Conservation (phyloP, 1,140 invertebrate species). For the Cydia fagiglandana region DNA sequence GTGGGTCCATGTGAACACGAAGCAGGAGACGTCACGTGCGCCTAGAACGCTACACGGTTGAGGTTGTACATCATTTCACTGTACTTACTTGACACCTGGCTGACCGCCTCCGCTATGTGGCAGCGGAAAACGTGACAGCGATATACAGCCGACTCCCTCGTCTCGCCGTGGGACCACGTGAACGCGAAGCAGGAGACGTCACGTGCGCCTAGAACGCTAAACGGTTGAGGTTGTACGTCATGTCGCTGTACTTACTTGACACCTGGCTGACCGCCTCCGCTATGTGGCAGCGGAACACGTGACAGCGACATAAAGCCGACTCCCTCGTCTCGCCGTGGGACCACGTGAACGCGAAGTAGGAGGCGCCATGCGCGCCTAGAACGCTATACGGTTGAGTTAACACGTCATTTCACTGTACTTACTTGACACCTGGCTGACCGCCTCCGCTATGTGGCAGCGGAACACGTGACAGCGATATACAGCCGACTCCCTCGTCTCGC, state of each 20-base stretch:
- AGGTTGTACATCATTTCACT: slow-evolving; percentile 81
- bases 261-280: slow-evolving; percentile 93
- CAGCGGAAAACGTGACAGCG: slow-evolving; percentile 99
- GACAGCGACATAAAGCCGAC: slow-evolving; percentile 95
- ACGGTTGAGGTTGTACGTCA: slow-evolving; percentile 81
- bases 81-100: slow-evolving; percentile 72
- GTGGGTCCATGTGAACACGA: slow-evolving; percentile 98
- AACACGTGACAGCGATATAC: slow-evolving; percentile 99
- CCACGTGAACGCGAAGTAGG: slow-evolving; percentile 99
- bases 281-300: slow-evolving; percentile 97
- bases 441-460: slow-evolving; percentile 97
- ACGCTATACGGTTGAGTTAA: slow-evolving; percentile 49
- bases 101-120: slow-evolving; percentile 96
- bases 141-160: slow-evolving; percentile 92
- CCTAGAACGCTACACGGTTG: neutral
- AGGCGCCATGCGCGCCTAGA: neutral
- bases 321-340: slow-evolving; percentile 94
- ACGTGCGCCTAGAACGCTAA: neutral
- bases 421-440: slow-evolving; percentile 89
- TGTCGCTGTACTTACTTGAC: neutral
- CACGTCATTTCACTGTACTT: slow-evolving; percentile 82
- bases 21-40: slow-evolving; percentile 81
- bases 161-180: slow-evolving; percentile 96
- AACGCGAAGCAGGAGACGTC: slow-evolving; percentile 92
- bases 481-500: slow-evolving; percentile 90